Conservation (phyloP, 1,140 invertebrate species). For the Hypsibius dujardini region DNA sequence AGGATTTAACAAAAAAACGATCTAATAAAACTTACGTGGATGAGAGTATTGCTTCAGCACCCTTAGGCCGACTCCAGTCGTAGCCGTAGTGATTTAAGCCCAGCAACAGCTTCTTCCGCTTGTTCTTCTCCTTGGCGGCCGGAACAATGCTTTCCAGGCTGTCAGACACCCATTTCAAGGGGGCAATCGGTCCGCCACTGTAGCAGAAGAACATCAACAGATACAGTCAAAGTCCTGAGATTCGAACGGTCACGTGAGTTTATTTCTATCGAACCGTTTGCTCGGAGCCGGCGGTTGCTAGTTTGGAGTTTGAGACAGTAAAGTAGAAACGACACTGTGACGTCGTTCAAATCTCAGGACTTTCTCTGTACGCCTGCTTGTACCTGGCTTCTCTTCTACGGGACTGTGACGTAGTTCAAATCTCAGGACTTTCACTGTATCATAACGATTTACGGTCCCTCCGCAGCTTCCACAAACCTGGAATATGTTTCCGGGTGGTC, state of each 20-base stretch:
- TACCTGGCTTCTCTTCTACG: no score
- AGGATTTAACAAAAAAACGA: background rate
- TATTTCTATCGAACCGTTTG: no score
- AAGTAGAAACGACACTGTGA: no score
- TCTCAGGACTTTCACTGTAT: no score
- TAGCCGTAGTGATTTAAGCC: conserved; percentile 12
- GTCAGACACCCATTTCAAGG: background rate
- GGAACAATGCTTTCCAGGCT: conserved; percentile 7
- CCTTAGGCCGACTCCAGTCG: background rate
- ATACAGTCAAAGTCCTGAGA: background rate
- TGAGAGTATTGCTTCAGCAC: background rate
- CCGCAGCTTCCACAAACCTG: background rate
- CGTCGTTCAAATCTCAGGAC: no score
- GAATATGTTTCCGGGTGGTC: conserved; percentile 6
- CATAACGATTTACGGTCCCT: no score
- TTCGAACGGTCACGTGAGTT: no score
- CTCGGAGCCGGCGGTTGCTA: no score
- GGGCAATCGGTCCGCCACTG: conserved; percentile 4
- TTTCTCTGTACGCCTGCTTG: no score
- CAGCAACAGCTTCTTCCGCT: conserved; percentile 7
- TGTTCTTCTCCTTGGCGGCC: background rate
- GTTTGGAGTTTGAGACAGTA: no score
- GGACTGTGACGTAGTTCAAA: no score
- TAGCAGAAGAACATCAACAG: background rate
- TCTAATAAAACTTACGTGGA: conserved; percentile 3